Evolutionary conservation across 2,113 vertebrate species (phyloP).

Genomic region (Synchiropus splendidus): DNA sequence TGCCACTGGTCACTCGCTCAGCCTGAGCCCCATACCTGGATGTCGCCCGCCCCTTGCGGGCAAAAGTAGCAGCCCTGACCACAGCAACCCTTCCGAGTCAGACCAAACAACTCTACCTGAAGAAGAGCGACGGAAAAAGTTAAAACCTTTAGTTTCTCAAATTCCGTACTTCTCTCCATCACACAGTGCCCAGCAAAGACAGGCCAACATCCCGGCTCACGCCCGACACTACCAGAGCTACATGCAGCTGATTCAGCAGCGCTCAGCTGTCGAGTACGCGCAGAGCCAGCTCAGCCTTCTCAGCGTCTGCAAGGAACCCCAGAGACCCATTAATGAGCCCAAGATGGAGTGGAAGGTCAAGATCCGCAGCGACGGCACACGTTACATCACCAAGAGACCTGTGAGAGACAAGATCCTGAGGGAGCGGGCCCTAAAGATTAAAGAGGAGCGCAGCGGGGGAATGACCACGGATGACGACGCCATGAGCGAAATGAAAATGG

Average conservation of each 20-base stretch:
- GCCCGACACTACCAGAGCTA: slow-evolving; percentile 95
- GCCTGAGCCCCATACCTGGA: slow-evolving; percentile 47
- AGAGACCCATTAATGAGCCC: slow-evolving; percentile 67
- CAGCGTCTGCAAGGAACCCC: slow-evolving; percentile 77
- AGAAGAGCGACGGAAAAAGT: slow-evolving; percentile 49
- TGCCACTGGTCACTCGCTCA: slow-evolving; percentile 36
- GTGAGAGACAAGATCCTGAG: slow-evolving; percentile 88
- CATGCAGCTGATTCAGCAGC: slow-evolving; percentile 93
- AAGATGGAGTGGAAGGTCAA: slow-evolving; percentile 99
- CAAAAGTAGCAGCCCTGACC: slow-evolving; percentile 67
- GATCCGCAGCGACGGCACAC: slow-evolving; percentile 85
- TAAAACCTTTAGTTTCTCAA: slow-evolving; percentile 42
- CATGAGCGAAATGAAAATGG: slow-evolving; percentile 97
- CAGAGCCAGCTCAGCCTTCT: slow-evolving; percentile 90
- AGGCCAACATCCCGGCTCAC: slow-evolving; percentile 78
- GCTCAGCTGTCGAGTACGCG: slow-evolving; percentile 86
- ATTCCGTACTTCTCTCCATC: slow-evolving; percentile 84
- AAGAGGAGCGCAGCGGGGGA: slow-evolving; percentile 86
- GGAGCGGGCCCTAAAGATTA: slow-evolving; percentile 93
- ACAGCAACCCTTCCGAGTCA: slow-evolving; percentile 56
- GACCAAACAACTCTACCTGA: slow-evolving; percentile 57
- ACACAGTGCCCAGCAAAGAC: slow-evolving; percentile 78
- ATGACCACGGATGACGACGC: slow-evolving; percentile 94
- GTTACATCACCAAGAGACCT: slow-evolving; percentile 93
- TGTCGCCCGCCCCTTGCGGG: slow-evolving; percentile 51